phyloP scores from a whole-genome alignment of 2,797 vertebrate species.

The Neomorphus geoffroyi region DNA sequence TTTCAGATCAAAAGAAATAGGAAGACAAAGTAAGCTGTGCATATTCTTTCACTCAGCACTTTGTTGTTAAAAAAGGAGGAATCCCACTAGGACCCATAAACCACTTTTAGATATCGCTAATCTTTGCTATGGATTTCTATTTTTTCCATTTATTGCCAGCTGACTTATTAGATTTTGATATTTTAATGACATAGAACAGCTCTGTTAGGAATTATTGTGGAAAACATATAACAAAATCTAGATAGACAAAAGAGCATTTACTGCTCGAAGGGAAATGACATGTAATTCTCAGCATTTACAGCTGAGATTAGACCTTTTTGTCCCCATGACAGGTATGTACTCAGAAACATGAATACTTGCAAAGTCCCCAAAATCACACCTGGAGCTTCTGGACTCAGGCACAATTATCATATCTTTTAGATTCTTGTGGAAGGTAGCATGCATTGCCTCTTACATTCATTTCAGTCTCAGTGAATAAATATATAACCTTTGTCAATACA shows the following conservation, averaged over 20 bases:
- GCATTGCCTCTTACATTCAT: neutral
- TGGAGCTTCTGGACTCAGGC: neutral
- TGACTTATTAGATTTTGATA: slow-evolving; percentile 53
- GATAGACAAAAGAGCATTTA: slow-evolving; percentile 31
- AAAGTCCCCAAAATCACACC: neutral
- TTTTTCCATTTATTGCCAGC: slow-evolving; percentile 46
- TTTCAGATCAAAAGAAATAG: slow-evolving; percentile 78
- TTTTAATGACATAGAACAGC: slow-evolving; percentile 45
- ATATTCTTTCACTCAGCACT: slow-evolving; percentile 75
- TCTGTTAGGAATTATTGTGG: slow-evolving; percentile 31
- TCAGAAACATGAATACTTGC: neutral
- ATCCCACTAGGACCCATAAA: slow-evolving; percentile 77
- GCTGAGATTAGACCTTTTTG: slow-evolving; percentile 10
- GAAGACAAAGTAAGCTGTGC: slow-evolving; percentile 78
- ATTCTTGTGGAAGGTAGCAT: neutral
- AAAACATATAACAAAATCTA: slow-evolving; percentile 33
- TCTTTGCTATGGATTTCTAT: slow-evolving; percentile 69
- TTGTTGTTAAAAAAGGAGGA: slow-evolving; percentile 80
- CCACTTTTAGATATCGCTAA: slow-evolving; percentile 76
- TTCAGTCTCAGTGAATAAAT: neutral
- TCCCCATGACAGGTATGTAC: neutral
- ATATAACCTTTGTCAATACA: neutral
- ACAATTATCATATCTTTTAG: neutral
- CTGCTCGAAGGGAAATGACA: neutral
- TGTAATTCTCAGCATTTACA: slow-evolving; percentile 13